Percentiles rank a stretch among this genome's conserved stretches.
Conservation (phyloP, 2,888 invertebrate species). For the Uloborus plumipes region DNA sequence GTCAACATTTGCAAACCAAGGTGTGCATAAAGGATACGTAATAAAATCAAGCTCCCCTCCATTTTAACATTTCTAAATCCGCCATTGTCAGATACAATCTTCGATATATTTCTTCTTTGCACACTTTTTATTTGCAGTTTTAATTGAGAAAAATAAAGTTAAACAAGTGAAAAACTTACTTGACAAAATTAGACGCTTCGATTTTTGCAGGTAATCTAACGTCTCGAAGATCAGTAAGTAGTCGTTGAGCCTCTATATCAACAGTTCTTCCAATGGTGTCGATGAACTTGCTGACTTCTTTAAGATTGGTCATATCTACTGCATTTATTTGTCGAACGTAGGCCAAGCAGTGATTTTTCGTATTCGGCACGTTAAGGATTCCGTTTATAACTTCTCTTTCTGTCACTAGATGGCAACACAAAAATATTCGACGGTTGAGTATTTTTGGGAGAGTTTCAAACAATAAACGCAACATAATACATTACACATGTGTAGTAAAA, state of each 20-base stretch:
- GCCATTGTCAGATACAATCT: too few species aligned
- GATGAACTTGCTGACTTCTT: constrained; percentile 93
- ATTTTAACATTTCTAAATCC: too few species aligned
- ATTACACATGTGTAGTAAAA: too few species aligned
- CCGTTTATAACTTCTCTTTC: constrained; percentile 98
- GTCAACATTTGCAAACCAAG: too few species aligned
- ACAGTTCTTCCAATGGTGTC: constrained; percentile 93
- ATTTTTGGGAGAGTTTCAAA: too few species aligned
- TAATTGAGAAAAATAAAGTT: too few species aligned
- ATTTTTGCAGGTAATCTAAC: constrained; percentile 90
- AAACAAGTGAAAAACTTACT: constrained; percentile 75
- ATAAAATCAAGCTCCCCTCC: too few species aligned
- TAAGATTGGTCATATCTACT: constrained; percentile 93
- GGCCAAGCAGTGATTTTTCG: constrained; percentile 94
- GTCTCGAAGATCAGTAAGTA: constrained; percentile 89
- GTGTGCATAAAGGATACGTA: too few species aligned
- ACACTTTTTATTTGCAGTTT: too few species aligned
- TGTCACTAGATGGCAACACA: constrained; percentile 79
- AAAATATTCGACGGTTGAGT: background rate
- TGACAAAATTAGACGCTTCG: constrained; percentile 88
- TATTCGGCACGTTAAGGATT: constrained; percentile 90
- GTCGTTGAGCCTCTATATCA: constrained; percentile 91
- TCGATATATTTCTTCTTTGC: too few species aligned
- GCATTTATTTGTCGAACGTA: constrained; percentile 95
- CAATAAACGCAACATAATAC: too few species aligned